A percentile compares a stretch with the other conserved stretches of the same genome.
phyloP scores from a whole-genome alignment of 2,113 vertebrate species.

The Protomyctophum bolini region DNA sequence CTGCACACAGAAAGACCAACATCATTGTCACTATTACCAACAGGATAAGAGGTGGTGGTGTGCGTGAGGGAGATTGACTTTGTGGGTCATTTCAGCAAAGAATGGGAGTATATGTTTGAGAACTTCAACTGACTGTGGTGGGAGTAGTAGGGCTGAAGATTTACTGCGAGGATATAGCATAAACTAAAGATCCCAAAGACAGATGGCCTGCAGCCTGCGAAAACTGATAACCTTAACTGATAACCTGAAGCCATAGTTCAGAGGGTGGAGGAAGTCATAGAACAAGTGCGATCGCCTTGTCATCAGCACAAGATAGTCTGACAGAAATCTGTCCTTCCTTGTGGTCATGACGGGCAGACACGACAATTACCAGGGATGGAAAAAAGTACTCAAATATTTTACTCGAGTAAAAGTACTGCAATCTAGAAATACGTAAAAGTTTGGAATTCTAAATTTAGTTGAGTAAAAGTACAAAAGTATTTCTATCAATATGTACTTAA shows the following conservation, averaged over 20 bases:
- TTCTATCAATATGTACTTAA: too few relatives aligned
- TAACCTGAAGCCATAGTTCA: conserved; percentile 74
- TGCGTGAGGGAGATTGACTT: conserved; percentile 91
- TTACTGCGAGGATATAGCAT: conserved; percentile 85
- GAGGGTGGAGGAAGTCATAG: conserved; percentile 80
- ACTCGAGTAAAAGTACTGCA: not conserved
- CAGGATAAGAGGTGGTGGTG: conserved; percentile 83
- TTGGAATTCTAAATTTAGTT: too few relatives aligned
- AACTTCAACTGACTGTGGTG: conserved; percentile 75
- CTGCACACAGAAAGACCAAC: too few relatives aligned
- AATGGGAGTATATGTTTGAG: conserved; percentile 91
- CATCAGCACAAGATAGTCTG: conserved; percentile 83
- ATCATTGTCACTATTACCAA: conserved; percentile 12
- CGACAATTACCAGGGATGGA: too few relatives aligned
- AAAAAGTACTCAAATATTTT: too few relatives aligned
- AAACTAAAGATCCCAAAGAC: conserved; percentile 80
- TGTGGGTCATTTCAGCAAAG: conserved; percentile 85
- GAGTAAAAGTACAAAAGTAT: too few relatives aligned
- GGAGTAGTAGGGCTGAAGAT: conserved; percentile 81
- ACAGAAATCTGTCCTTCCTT: conserved; percentile 71
- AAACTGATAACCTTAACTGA: conserved; percentile 76
- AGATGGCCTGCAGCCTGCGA: conserved; percentile 72
- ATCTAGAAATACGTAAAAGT: not conserved
- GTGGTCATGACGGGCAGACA: too few relatives aligned
- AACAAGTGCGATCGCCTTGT: conserved; percentile 74